phyloP scores from a whole-genome alignment of 1,140 invertebrate species.

The Atta cephalotes region DNA sequence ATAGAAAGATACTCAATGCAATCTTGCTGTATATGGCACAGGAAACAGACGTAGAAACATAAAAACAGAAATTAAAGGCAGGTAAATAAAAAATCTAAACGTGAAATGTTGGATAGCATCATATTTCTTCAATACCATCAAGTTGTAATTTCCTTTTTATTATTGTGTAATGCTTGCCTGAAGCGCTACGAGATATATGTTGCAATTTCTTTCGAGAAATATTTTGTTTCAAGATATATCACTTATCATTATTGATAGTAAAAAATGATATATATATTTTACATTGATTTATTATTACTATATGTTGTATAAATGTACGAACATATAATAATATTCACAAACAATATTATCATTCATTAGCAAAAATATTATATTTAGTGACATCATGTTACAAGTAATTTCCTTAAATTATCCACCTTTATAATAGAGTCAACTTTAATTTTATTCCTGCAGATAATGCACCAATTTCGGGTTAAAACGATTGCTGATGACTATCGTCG shows the following conservation, averaged over 20 bases:
- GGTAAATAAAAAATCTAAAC: background rate
- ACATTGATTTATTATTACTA: slow-evolving; percentile 13
- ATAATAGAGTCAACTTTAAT: slow-evolving; percentile 52
- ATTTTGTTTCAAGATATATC: background rate
- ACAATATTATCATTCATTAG: slow-evolving; percentile 55
- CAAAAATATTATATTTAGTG: slow-evolving; percentile 35
- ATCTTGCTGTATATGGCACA: background rate
- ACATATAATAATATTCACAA: slow-evolving; percentile 33
- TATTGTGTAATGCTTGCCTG: background rate
- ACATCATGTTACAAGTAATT: slow-evolving; percentile 59
- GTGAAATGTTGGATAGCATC: background rate
- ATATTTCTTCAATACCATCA: background rate
- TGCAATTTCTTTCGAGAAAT: background rate
- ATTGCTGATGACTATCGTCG: background rate
- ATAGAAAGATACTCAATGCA: background rate
- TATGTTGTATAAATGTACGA: slow-evolving; percentile 50
- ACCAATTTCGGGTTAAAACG: slow-evolving; percentile 37
- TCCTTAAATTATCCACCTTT: slow-evolving; percentile 56
- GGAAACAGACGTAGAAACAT: background rate
- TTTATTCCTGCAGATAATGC: slow-evolving; percentile 32
- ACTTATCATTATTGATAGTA: background rate
- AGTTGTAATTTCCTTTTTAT: background rate
- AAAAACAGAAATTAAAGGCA: background rate
- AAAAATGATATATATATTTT: background rate
- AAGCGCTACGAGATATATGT: background rate